These are phyloP conservation scores for Pantelozetes paolii DNA, from an alignment of 2,888 invertebrate genomes.

Conservation along the genomic window DNA sequence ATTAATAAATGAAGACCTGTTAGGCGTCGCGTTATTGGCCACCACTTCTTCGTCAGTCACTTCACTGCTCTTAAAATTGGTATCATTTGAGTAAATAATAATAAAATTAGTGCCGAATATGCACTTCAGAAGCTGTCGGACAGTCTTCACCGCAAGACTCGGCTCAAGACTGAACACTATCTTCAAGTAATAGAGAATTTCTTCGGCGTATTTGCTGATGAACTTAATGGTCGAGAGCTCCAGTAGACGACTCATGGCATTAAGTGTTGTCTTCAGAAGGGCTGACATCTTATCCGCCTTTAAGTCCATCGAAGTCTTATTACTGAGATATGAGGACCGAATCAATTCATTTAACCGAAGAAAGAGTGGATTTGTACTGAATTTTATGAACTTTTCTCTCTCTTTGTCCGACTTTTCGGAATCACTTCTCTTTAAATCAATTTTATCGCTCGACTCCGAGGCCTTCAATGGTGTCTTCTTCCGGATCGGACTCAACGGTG, in stretches of 20 bases:
- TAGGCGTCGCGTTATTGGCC: conserved; percentile 49
- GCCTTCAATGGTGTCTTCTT: neutral
- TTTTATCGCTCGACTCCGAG: conserved; percentile 26
- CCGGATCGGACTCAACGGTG: conserved; percentile 35
- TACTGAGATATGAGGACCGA: conserved; percentile 29
- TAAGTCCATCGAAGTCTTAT: conserved; percentile 32
- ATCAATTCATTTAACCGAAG: conserved; percentile 37
- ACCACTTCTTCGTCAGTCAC: neutral
- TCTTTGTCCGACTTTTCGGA: conserved; percentile 32
- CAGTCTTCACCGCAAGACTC: conserved; percentile 66
- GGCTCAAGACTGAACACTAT: conserved; percentile 67
- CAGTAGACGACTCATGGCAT: conserved; percentile 65
- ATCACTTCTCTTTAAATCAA: conserved; percentile 38
- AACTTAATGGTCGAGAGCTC: conserved; percentile 67
- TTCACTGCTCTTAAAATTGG: conserved; percentile 49
- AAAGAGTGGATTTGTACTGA: conserved; percentile 28
- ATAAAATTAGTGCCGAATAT: conserved; percentile 43
- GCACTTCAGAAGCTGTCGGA: conserved; percentile 60
- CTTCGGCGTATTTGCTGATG: conserved; percentile 70
- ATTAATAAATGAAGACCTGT: neutral
- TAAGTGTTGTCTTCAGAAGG: conserved; percentile 57
- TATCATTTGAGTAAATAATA: conserved; percentile 45
- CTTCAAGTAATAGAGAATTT: conserved; percentile 70
- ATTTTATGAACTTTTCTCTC: neutral
- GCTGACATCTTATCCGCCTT: conserved; percentile 24